Evolutionary conservation across 2,113 vertebrate species (phyloP).

Genomic region (Corythoichthys intestinalis): DNA sequence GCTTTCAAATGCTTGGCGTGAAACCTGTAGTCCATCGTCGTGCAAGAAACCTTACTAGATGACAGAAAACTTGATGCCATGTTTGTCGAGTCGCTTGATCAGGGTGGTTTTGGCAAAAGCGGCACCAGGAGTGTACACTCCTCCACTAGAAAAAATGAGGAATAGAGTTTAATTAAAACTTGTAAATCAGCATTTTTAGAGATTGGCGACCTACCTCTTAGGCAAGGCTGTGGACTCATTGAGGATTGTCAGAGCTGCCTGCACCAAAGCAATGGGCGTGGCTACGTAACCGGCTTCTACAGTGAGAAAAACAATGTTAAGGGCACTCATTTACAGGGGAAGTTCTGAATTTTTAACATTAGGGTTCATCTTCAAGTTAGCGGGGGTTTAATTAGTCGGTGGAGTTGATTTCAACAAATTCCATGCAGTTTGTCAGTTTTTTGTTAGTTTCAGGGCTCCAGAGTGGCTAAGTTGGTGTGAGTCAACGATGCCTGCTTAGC

Average conservation of each 20-base stretch:
- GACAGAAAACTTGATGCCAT: slow-evolving; percentile 87
- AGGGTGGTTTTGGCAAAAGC: slow-evolving; percentile 86
- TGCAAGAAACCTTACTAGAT: slow-evolving; percentile 38
- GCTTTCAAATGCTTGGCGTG: slow-evolving; percentile 34
- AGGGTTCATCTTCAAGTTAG: too few species aligned
- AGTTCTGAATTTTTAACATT: too few species aligned
- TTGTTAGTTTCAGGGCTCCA: too few species aligned
- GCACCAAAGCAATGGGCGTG: slow-evolving; percentile 91
- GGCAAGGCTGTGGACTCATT: slow-evolving; percentile 83
- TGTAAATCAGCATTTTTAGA: neutral
- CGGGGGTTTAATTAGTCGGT: too few species aligned
- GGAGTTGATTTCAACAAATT: too few species aligned
- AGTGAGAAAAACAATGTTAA: slow-evolving; percentile 13
- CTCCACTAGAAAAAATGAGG: slow-evolving; percentile 75
- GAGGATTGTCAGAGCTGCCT: slow-evolving; percentile 84
- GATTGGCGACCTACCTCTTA: slow-evolving; percentile 74
- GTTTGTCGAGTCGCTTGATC: slow-evolving; percentile 85
- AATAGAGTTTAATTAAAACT: neutral
- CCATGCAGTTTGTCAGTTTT: too few species aligned
- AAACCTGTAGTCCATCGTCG: slow-evolving; percentile 23
- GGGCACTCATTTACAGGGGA: neutral
- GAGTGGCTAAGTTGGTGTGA: too few species aligned
- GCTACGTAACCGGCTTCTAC: slow-evolving; percentile 85
- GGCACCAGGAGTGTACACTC: slow-evolving; percentile 90
- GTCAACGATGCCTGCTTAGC: too few species aligned